These are phyloP conservation scores for Gonatopus flavifemur DNA, from an alignment of 1,140 invertebrate genomes.

Conservation along the genomic window DNA sequence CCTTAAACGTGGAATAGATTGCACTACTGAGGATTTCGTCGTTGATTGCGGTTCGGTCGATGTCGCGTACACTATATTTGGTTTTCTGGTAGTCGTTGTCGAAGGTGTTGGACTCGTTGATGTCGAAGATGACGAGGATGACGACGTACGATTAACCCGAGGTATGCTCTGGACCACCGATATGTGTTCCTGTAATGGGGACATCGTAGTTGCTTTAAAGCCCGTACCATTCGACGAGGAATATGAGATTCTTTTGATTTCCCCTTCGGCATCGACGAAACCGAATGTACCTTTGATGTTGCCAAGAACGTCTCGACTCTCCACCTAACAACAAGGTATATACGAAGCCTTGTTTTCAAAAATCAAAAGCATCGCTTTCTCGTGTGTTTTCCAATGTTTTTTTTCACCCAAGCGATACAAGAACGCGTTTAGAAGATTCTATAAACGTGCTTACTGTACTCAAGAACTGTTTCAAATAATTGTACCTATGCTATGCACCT, in stretches of 20 bases:
- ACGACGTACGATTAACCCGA: conserved; percentile 40
- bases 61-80: conserved; percentile 48
- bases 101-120: background rate
- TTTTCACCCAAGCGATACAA: too few relatives aligned
- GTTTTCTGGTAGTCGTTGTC: conserved; percentile 42
- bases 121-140: background rate
- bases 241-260: conserved; percentile 84
- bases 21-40: conserved; percentile 62
- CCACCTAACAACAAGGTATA: conserved; percentile 65
- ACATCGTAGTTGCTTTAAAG: conserved; percentile 56
- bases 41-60: conserved; percentile 50
- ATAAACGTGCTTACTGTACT: too few relatives aligned
- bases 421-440: too few relatives aligned
- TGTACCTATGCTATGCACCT: too few relatives aligned
- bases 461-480: too few relatives aligned
- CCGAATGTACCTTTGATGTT: conserved; percentile 86
- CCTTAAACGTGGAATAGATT: conserved; percentile 63
- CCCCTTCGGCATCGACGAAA: conserved; percentile 77
- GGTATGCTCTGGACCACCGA: conserved; percentile 59
- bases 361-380: too few relatives aligned
- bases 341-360: too few relatives aligned
- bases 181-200: conserved; percentile 55
- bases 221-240: conserved; percentile 63
- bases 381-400: too few relatives aligned
- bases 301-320: conserved; percentile 77